These are phyloP conservation scores for Erpornis zantholeuca DNA, from an alignment of 2,113 vertebrate genomes.

Conservation along the genomic window DNA sequence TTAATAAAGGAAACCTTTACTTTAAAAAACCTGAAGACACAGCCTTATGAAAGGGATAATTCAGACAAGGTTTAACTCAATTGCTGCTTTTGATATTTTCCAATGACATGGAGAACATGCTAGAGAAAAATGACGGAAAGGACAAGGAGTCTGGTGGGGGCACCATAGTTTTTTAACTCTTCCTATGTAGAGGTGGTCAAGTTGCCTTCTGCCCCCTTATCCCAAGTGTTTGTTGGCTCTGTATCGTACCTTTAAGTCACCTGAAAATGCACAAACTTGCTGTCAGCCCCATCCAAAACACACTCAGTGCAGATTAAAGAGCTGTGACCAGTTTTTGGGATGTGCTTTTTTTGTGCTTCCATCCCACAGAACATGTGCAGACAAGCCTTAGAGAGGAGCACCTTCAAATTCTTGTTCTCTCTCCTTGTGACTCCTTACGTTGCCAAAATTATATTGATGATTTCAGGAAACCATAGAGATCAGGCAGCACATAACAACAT, in stretches of 20 bases:
- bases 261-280: background rate
- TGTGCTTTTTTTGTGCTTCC: background rate
- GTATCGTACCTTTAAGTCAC: background rate
- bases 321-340: background rate
- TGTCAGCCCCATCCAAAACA: background rate
- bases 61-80: constrained; percentile 34
- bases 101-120: background rate
- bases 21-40: constrained; percentile 53
- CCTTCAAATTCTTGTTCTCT: background rate
- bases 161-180: background rate
- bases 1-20: constrained; percentile 84
- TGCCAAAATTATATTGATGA: background rate
- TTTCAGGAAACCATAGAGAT: background rate
- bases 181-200: background rate
- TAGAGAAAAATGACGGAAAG: background rate
- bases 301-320: background rate
- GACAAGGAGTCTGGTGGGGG: background rate
- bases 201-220: background rate
- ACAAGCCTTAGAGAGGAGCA: background rate
- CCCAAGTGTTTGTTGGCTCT: background rate
- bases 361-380: background rate
- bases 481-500: background rate
- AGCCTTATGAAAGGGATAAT: constrained; percentile 43
- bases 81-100: constrained; percentile 52
- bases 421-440: background rate